A percentile compares a stretch with the other conserved stretches of the same genome.
phyloP scores from a whole-genome alignment of 2,797 vertebrate species.

The Mus spretus region DNA sequence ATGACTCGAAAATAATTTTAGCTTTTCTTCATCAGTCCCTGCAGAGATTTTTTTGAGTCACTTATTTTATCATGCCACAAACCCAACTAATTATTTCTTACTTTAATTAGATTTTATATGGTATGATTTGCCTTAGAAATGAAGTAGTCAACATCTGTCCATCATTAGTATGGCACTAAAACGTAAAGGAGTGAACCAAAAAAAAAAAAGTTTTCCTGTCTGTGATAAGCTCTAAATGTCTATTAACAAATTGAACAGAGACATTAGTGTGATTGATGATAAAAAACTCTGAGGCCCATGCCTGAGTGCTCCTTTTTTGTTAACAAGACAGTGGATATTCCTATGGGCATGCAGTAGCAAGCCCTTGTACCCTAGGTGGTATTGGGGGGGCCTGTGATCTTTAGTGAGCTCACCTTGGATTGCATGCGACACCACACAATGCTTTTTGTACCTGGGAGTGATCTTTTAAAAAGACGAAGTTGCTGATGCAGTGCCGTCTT shows the following conservation, averaged over 20 bases:
- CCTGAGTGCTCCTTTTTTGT: neutral
- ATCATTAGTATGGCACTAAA: conserved; percentile 42
- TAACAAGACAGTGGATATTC: neutral
- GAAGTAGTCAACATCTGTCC: conserved; percentile 42
- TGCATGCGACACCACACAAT: neutral
- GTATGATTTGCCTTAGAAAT: conserved; percentile 27
- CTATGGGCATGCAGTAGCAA: neutral
- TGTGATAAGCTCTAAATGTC: neutral
- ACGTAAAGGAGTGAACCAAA: conserved; percentile 30
- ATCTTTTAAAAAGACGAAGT: neutral
- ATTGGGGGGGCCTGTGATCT: neutral
- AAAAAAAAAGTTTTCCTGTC: neutral
- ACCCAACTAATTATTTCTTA: conserved; percentile 64
- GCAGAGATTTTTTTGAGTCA: conserved; percentile 62
- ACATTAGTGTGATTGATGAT: neutral
- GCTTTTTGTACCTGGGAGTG: neutral
- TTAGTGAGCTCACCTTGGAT: neutral
- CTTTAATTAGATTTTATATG: conserved; percentile 76
- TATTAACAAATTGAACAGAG: neutral
- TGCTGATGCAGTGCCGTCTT: neutral
- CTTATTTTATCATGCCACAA: conserved; percentile 39
- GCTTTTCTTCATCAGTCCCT: conserved; percentile 31
- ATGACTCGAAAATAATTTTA: conserved; percentile 51
- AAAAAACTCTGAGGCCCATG: neutral
- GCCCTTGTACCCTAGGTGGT: neutral